These are phyloP conservation scores for Drosophila rufa DNA, from an alignment of 1,140 invertebrate species.

Conservation along the genomic window DNA sequence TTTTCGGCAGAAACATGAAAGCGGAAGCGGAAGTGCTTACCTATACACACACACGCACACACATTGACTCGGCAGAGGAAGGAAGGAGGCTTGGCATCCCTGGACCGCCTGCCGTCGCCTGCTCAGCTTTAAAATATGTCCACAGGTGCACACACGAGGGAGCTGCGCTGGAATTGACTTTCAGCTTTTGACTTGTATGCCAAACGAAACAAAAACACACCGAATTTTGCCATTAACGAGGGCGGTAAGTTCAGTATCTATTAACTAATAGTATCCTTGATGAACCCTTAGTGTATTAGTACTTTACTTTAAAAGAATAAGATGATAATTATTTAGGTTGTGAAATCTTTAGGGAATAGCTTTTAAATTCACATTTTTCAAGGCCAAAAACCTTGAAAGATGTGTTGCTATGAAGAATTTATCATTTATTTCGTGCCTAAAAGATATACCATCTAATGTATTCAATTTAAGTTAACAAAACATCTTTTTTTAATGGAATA, in stretches of 20 bases:
- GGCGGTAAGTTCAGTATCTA: slow-evolving; percentile 7
- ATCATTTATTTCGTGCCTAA: too few species aligned
- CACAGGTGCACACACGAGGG: slow-evolving; percentile 65
- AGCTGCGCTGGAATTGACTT: slow-evolving; percentile 69
- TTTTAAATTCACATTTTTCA: too few species aligned
- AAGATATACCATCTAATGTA: too few species aligned
- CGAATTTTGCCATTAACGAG: slow-evolving; percentile 41
- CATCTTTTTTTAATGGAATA: too few species aligned
- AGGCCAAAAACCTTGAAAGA: too few species aligned
- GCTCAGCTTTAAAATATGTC: slow-evolving; percentile 76
- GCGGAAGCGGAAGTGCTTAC: slow-evolving; percentile 80
- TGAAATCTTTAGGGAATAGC: too few species aligned
- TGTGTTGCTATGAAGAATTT: too few species aligned
- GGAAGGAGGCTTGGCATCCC: background rate
- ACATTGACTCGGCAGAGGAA: background rate
- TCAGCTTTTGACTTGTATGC: slow-evolving; percentile 72
- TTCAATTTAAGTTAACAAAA: too few species aligned
- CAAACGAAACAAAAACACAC: slow-evolving; percentile 67
- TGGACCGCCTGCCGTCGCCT: slow-evolving; percentile 11
- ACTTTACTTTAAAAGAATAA: background rate
- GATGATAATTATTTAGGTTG: too few species aligned
- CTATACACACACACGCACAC: slow-evolving; percentile 24
- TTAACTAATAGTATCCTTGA: background rate
- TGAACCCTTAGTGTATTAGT: background rate
- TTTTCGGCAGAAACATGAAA: slow-evolving; percentile 63